Conservation (phyloP, 2,113 vertebrate genomes). For the Planiliza haematocheilus region DNA sequence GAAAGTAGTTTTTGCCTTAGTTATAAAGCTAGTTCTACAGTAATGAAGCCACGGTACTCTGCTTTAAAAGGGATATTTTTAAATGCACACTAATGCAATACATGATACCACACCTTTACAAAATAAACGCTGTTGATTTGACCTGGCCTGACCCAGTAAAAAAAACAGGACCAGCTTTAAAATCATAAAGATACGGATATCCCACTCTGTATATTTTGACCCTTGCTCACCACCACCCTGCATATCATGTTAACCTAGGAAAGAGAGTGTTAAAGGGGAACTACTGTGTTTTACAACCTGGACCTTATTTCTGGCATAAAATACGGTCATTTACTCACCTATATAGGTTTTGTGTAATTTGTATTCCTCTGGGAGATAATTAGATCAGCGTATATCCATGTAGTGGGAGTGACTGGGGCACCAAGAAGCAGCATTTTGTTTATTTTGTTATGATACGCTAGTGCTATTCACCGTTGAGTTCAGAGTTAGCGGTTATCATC, state of each 20-base stretch:
- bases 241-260: constrained; percentile 49
- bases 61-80: neutral
- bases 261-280: constrained; percentile 6
- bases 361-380: no score
- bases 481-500: no score
- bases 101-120: neutral
- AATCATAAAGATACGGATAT: constrained; percentile 1
- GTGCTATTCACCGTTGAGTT: no score
- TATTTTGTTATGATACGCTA: no score
- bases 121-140: constrained; percentile 24
- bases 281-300: no score
- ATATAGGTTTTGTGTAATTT: no score
- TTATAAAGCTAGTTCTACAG: neutral
- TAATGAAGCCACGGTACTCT: neutral
- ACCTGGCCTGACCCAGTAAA: constrained; percentile 26
- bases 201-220: constrained; percentile 27
- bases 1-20: neutral
- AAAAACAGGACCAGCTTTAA: constrained; percentile 31
- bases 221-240: constrained; percentile 23
- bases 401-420: no score
- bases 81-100: neutral
- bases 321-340: no score
- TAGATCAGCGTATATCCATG: no score
- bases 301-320: no score
- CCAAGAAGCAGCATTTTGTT: no score